Percentiles rank a stretch among this genome's conserved stretches.
phyloP scores from a whole-genome alignment of 2,113 vertebrate genomes.

The Hippopotamus amphibius region DNA sequence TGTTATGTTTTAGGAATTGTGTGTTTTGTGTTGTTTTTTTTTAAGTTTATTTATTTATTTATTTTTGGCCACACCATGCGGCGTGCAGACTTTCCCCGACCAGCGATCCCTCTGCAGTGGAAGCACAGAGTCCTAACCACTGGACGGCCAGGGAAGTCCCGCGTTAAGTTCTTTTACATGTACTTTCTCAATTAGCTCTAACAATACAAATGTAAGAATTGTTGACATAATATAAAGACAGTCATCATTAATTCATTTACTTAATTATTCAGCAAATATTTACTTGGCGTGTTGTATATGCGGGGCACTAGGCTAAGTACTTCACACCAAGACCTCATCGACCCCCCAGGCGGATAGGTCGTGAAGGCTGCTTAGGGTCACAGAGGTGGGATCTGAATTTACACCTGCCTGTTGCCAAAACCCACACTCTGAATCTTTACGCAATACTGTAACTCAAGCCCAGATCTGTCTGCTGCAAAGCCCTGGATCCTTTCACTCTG shows the following conservation, averaged over 20 bases:
- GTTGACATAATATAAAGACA: rapidly evolving
- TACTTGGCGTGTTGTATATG: not conserved
- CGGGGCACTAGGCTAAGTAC: not conserved
- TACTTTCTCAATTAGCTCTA: not conserved
- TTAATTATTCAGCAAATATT: not conserved
- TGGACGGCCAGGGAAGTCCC: too few species aligned
- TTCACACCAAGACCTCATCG: not conserved
- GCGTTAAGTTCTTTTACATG: not conserved
- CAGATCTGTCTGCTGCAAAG: not conserved
- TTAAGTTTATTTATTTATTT: not conserved
- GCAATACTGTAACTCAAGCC: not conserved
- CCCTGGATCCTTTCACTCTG: not conserved
- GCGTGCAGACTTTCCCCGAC: too few species aligned
- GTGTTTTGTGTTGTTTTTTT: too few species aligned
- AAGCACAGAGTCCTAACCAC: too few species aligned
- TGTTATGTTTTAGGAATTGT: not conserved
- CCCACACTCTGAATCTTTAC: rapidly evolving
- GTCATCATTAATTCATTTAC: too few species aligned
- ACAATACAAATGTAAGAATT: not conserved
- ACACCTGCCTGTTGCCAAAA: not conserved
- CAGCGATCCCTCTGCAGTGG: too few species aligned
- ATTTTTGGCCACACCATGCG: too few species aligned
- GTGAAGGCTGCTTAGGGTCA: not conserved
- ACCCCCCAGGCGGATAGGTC: not conserved
- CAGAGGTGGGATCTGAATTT: not conserved